These are phyloP conservation scores for Sphaerophoria taeniata DNA, from an alignment of 2,888 invertebrate genomes.

Conservation along the genomic window DNA sequence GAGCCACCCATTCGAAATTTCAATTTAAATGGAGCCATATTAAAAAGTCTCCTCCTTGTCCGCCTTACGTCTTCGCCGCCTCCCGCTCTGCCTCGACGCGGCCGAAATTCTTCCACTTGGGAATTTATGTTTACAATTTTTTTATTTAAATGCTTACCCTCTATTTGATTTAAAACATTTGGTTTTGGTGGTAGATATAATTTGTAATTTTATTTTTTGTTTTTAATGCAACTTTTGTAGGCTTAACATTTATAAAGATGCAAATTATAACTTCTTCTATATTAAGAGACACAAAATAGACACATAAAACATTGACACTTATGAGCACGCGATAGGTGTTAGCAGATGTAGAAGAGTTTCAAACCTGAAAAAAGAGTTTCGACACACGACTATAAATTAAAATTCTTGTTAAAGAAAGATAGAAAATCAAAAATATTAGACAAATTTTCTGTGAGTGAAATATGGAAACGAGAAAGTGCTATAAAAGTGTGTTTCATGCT, in stretches of 20 bases:
- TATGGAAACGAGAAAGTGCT: constrained; percentile 34
- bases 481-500: constrained; percentile 46
- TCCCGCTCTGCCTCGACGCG: constrained; percentile 63
- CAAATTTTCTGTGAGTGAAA: constrained; percentile 11
- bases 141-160: constrained; percentile 37
- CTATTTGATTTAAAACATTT: constrained; percentile 65
- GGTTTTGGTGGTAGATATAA: constrained; percentile 1
- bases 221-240: constrained; percentile 34
- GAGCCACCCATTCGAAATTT: constrained; percentile 83
- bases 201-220: constrained; percentile 22
- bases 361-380: constrained; percentile 69
- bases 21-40: constrained; percentile 83
- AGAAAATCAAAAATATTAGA: not conserved
- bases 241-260: constrained; percentile 61
- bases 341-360: constrained; percentile 69
- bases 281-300: constrained; percentile 62
- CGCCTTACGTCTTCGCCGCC: constrained; percentile 64
- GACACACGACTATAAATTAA: constrained; percentile 56
- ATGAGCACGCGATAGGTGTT: constrained; percentile 65
- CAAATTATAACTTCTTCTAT: constrained; percentile 43
- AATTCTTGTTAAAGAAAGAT: constrained; percentile 12
- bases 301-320: constrained; percentile 70
- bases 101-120: constrained; percentile 70
- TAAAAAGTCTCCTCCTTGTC: constrained; percentile 59
- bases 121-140: constrained; percentile 68